These are phyloP conservation scores for Dryas iulia DNA, from an alignment of 1,140 invertebrate genomes.

Conservation along the genomic window DNA sequence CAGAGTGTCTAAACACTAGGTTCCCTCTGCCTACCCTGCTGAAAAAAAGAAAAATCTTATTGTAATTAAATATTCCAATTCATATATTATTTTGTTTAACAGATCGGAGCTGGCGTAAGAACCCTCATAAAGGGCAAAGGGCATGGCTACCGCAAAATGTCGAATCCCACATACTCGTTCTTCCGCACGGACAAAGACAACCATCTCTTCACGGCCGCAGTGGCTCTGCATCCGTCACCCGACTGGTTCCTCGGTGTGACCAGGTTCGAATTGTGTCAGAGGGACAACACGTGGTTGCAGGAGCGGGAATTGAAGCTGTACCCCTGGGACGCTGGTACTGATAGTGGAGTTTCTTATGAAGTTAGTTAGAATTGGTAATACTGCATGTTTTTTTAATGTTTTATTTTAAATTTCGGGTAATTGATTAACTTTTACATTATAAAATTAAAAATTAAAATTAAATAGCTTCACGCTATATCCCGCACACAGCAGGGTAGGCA, in stretches of 20 bases:
- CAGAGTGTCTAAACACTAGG: too few species aligned
- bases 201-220: constrained; percentile 54
- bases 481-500: too few species aligned
- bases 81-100: background rate
- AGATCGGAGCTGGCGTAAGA: constrained; percentile 63
- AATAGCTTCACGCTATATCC: too few species aligned
- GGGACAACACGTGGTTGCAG: constrained; percentile 57
- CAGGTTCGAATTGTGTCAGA: constrained; percentile 62
- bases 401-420: too few species aligned
- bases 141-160: constrained; percentile 63
- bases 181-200: constrained; percentile 57
- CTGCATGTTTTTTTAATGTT: too few species aligned
- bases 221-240: constrained; percentile 60
- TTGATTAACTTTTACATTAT: too few species aligned
- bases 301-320: constrained; percentile 62
- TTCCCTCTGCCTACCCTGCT: too few species aligned
- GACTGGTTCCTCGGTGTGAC: constrained; percentile 70
- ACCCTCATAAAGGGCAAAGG: constrained; percentile 72
- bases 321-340: constrained; percentile 69
- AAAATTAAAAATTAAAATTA: too few species aligned
- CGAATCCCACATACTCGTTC: constrained; percentile 55
- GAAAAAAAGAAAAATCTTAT: background rate
- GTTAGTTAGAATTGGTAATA: constrained; percentile 41
- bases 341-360: constrained; percentile 69
- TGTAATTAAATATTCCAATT: background rate